Conservation (phyloP, 2,113 vertebrate genomes). For the Solenodon paradoxus region DNA sequence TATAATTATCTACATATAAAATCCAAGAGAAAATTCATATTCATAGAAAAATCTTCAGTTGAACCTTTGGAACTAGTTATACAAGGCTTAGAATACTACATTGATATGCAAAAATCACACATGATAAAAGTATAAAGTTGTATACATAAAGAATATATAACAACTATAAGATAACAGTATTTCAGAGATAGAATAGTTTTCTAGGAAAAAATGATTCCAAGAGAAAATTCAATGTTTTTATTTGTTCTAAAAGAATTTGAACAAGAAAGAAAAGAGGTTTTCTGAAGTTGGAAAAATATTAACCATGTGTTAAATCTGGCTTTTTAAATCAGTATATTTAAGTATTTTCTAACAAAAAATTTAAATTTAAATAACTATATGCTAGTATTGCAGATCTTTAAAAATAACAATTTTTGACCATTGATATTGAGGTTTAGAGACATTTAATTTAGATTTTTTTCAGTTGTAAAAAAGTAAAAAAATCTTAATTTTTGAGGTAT, state of each 20-base stretch:
- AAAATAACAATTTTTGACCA: constrained; percentile 10
- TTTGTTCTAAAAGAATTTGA: constrained; percentile 42
- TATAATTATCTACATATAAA: not conserved
- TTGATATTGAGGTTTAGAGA: not conserved
- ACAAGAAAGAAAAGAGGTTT: too few species aligned
- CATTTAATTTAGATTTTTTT: not conserved
- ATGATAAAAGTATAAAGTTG: not conserved
- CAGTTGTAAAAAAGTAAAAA: not conserved
- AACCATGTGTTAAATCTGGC: not conserved
- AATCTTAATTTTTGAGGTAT: not conserved
- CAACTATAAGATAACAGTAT: not conserved
- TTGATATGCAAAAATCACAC: not conserved
- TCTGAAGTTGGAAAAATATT: not conserved
- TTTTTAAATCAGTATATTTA: not conserved
- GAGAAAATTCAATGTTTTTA: not conserved
- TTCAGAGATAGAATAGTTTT: not conserved
- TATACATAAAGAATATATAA: not conserved
- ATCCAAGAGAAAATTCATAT: not conserved
- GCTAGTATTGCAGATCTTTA: not conserved
- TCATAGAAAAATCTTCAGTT: not conserved
- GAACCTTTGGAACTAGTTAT: not conserved
- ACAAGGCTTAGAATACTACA: not conserved
- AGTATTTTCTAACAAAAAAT: not conserved
- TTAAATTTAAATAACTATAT: not conserved
- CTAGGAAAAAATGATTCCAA: not conserved